A percentile compares a stretch with the other conserved stretches of the same genome.
Evolutionary conservation across 2,797 vertebrate species (phyloP).

Genomic region (Bryconaethiops microstoma): DNA sequence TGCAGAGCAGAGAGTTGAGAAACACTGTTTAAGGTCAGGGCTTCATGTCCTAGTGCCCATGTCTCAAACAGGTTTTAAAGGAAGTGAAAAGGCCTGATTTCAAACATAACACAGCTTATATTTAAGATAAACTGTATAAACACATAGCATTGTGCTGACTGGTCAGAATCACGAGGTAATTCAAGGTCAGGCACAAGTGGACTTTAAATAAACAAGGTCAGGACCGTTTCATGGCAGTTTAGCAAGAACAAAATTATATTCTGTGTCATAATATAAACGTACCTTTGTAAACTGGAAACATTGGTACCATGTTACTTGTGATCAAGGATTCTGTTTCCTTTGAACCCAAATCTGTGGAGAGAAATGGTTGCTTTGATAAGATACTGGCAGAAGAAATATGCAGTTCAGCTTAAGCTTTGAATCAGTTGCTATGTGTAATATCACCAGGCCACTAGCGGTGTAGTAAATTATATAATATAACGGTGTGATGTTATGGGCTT

Average conservation of each 20-base stretch:
- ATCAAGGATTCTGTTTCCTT: conserved; percentile 81
- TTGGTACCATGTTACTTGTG: conserved; percentile 91
- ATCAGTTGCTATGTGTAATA: too few species aligned
- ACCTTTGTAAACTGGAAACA: conserved; percentile 90
- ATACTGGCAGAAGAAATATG: not conserved
- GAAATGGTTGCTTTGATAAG: not conserved
- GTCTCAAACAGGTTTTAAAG: not conserved
- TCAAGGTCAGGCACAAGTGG: not conserved
- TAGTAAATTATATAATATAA: not conserved
- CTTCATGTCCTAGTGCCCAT: not conserved
- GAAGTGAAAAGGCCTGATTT: not conserved
- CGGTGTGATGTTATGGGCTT: not conserved
- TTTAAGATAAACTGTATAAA: not conserved
- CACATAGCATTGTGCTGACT: not conserved
- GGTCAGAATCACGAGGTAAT: not conserved
- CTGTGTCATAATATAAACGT: conserved; percentile 40
- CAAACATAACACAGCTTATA: not conserved
- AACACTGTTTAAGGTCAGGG: not conserved
- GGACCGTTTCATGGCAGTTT: not conserved
- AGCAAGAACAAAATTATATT: not conserved
- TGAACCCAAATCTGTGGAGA: conserved; percentile 64
- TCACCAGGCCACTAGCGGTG: too few species aligned
- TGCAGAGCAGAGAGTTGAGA: too few species aligned
- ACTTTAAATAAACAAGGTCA: not conserved
- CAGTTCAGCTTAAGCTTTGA: not conserved